phyloP scores from a whole-genome alignment of 2,888 invertebrate species.

The Zygogramma bicolorata region DNA sequence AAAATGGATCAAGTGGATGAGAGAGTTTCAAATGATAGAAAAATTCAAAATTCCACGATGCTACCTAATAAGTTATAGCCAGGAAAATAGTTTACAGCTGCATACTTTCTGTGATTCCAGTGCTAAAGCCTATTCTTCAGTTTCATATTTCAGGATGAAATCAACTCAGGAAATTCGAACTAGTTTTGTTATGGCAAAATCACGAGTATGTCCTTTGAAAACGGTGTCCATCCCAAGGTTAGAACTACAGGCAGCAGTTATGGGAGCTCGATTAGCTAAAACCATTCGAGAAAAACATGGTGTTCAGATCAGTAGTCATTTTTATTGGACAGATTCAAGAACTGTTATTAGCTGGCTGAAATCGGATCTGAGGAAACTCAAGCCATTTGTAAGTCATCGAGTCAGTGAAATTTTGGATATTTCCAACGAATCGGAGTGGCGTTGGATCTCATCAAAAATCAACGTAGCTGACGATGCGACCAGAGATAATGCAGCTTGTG shows the following conservation, averaged over 20 bases:
- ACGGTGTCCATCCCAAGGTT: neutral
- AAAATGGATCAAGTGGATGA: neutral
- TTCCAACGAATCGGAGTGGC: neutral
- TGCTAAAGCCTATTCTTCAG: neutral
- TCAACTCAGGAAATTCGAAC: neutral
- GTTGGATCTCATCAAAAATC: no score
- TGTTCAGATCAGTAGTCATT: neutral
- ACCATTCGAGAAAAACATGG: neutral
- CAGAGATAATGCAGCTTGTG: neutral
- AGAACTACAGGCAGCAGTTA: neutral
- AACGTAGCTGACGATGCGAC: neutral
- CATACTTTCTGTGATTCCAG: neutral
- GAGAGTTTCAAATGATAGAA: neutral
- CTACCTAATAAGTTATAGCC: neutral
- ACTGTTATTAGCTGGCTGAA: neutral
- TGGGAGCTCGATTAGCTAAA: neutral
- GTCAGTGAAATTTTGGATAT: neutral
- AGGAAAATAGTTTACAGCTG: neutral
- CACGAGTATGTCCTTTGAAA: neutral
- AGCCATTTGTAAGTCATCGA: neutral
- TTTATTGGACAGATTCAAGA: neutral
- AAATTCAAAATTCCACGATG: neutral
- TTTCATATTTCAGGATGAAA: neutral
- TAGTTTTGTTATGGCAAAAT: neutral
- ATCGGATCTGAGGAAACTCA: neutral